Evolutionary conservation across 2,113 vertebrate genomes (phyloP).

Genomic region (Hydrolagus affinis): DNA sequence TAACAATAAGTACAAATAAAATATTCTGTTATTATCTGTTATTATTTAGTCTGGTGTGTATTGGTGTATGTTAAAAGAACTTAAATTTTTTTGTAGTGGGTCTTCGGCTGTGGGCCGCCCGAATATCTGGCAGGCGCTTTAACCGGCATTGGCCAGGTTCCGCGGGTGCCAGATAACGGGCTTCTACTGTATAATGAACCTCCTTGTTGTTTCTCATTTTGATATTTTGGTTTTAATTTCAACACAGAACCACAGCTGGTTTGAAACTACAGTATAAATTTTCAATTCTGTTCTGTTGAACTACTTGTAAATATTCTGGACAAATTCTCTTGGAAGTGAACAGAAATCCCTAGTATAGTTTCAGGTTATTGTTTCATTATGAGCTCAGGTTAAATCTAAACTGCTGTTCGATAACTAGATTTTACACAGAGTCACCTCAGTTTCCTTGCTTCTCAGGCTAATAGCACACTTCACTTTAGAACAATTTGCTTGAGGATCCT

Average conservation of each 20-base stretch:
- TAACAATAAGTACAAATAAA: no score
- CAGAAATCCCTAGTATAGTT: neutral
- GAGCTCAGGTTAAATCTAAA: neutral
- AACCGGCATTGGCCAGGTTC: no score
- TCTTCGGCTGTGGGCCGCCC: no score
- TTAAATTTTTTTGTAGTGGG: constrained; percentile 35
- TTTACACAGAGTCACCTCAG: neutral
- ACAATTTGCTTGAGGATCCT: neutral
- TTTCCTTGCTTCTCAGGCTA: neutral
- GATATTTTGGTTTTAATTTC: no score
- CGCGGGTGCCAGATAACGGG: no score
- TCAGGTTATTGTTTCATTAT: neutral
- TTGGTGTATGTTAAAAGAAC: constrained; percentile 34
- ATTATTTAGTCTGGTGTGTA: constrained; percentile 37
- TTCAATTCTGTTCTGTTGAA: neutral
- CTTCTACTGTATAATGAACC: no score
- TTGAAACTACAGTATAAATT: neutral
- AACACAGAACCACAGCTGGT: no score
- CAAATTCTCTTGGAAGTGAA: neutral
- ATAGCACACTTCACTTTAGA: neutral
- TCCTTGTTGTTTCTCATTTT: no score
- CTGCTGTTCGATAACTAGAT: neutral
- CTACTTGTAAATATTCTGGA: neutral
- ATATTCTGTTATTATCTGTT: no score
- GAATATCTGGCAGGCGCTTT: no score